Base-by-base conservation (phyloP, 2,888 invertebrate genomes). In the Ophraella communa region DNA sequence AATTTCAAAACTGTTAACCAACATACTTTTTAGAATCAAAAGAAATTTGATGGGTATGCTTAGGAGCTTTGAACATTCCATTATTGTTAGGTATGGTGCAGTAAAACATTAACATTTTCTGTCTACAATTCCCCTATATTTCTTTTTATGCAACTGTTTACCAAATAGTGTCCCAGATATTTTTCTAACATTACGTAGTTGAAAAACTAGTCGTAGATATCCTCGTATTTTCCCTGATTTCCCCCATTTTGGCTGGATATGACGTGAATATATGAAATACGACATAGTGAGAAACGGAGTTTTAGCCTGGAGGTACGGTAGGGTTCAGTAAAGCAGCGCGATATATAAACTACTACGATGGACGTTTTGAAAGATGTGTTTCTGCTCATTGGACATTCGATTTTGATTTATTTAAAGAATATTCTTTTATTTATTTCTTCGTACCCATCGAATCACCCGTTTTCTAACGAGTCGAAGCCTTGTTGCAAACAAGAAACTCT, bases 371-470 rank as follows among this genome's bases (percentile, higher is more conserved):
- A 59, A 66, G 66, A 70, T 70, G 64, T 52, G 64, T 70, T 70
- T 70, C 69, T 66, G 67, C 61, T 67, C 66, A 65, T 70, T 67
- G 66, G 67, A 66, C 70, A 70, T 53, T 70, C 67, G 67, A 68
- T 65, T 66, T 65, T 70, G 70, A 70, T 70, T 68, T 70, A 68
- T 70, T 65, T 45, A 20, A 56, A 42, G 60, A 57, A 61, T 53
- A 56, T 64, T 60, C 49, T 56, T 56, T 45, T 45, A 24, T 51
- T 51, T 51, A 51, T 39, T 39, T 66, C 44, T 54, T 42, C n/a
- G 8, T 30, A 10, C 21, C n/a, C 27, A n/a, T 21, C 21, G n/a
- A 27, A 27, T 55, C 62, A 17, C 24, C 30, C 42, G 53, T 59
- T 59, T 56, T 63, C 52, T 56, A 63, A 66, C 66, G 56, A 63